Base-by-base conservation (phyloP, 2,797 vertebrate species). In the Spheniscus humboldti region DNA sequence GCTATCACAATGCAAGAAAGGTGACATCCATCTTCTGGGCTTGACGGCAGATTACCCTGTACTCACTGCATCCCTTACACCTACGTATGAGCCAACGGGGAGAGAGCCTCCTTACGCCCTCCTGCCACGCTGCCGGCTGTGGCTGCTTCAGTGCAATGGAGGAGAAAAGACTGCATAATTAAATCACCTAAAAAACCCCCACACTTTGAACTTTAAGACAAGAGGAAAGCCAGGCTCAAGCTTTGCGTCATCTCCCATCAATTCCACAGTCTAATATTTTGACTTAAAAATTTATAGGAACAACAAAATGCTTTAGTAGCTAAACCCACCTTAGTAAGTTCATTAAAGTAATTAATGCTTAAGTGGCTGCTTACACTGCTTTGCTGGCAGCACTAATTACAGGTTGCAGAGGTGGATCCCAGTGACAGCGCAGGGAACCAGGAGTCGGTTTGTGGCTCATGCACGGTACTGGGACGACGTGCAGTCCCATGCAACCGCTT, bases 281-380 rank as follows among this genome's bases (percentile, higher is more conserved):
- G 72, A 92, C 73, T 88, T 68, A 13, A 84, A 90, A 91, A 71
- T 85, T 64, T 71, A 92, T 22, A 96, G 92, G 45, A 97, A 94
- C 94, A 88, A 95, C 91, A 98, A 97, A 94, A 95, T 64, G 88
- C 95, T 96, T 91, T 15, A 89, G 73, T 16, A 96, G 92, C 94
- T 96, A 95, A 90, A 50, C 82, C 80, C 19, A 88, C 90, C 82
- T 91, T 73, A 60, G 28, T 74, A 95, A 92, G 86, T 96, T 97
- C 81, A 96, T 96, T 93, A 94, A 96, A 94, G 94, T 92, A 96
- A 97, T 91, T 95, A 94, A 74, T 88, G 85, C 86, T 79, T 73
- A 87, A 96, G 41, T 59, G 83, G 79, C 76, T 97, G 94, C 96
- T 89, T 50, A 73, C 76, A 37, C n/a, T 7, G 60, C 83, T 93